These are phyloP conservation scores for Steinernema khuongi DNA, from an alignment of 1,140 invertebrate genomes.

Conservation along the genomic window DNA sequence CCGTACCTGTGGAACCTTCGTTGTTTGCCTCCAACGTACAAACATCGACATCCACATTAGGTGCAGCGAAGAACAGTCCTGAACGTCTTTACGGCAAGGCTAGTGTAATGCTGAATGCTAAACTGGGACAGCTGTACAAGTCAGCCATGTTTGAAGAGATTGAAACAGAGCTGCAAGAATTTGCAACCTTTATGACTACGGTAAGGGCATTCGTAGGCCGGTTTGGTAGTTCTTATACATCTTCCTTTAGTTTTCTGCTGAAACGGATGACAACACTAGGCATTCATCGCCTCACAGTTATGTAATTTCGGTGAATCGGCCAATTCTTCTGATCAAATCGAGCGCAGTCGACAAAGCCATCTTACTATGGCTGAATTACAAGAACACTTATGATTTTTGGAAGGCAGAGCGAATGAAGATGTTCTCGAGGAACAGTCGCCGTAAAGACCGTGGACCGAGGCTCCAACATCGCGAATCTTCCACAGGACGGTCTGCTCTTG, in stretches of 20 bases:
- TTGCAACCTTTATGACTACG: constrained; percentile 55
- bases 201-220: constrained; percentile 17
- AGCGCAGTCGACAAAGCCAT: constrained; percentile 56
- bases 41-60: neutral
- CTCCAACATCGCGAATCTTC: constrained; percentile 20
- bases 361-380: constrained; percentile 56
- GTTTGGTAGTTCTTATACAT: constrained; percentile 19
- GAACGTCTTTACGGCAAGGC: constrained; percentile 26
- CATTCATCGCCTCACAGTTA: constrained; percentile 42
- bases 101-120: constrained; percentile 70
- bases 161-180: constrained; percentile 51
- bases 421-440: constrained; percentile 16
- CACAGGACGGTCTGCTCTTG: neutral
- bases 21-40: neutral
- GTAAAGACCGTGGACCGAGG: neutral
- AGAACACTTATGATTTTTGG: constrained; percentile 57
- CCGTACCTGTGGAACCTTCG: neutral
- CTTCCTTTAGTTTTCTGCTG: constrained; percentile 34
- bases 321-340: constrained; percentile 52
- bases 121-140: constrained; percentile 81
- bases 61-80: constrained; percentile 23
- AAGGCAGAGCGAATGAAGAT: constrained; percentile 45
- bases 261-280: constrained; percentile 48
- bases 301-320: constrained; percentile 50
- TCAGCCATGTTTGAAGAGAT: constrained; percentile 50